phyloP scores from a whole-genome alignment of 1,140 invertebrate species.

The Cylas formicarius region DNA sequence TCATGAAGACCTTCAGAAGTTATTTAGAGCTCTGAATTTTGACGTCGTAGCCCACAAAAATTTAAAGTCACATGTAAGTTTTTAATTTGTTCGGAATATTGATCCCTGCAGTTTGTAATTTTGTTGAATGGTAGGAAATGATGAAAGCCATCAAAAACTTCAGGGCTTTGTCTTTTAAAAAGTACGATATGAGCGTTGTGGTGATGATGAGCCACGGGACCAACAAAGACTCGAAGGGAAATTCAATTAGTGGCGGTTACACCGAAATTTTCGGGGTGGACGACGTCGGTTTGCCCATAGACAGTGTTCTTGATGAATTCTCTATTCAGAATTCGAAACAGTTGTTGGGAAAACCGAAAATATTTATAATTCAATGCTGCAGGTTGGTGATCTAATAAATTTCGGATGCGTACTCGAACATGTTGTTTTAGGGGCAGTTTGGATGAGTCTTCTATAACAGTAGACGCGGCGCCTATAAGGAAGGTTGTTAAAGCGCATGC shows the following conservation, averaged over 20 bases:
- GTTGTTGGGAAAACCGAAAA: slow-evolving; percentile 60
- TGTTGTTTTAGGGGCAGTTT: slow-evolving; percentile 13
- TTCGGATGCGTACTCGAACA: background rate
- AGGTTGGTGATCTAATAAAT: slow-evolving; percentile 15
- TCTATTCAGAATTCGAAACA: slow-evolving; percentile 51
- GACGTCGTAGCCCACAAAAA: slow-evolving; percentile 35
- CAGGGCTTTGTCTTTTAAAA: background rate
- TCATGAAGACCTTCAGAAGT: slow-evolving; percentile 42
- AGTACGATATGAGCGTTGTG: background rate
- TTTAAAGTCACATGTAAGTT: slow-evolving; percentile 16
- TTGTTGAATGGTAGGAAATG: background rate
- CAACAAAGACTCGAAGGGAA: slow-evolving; percentile 21
- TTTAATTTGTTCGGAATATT: no score
- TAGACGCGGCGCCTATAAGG: slow-evolving; percentile 14
- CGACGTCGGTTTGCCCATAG: slow-evolving; percentile 39
- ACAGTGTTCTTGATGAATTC: slow-evolving; percentile 53
- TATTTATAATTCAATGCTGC: slow-evolving; percentile 64
- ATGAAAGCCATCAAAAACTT: background rate
- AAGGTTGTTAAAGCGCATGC: slow-evolving; percentile 15
- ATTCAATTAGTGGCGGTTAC: slow-evolving; percentile 9
- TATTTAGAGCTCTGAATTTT: slow-evolving; percentile 52
- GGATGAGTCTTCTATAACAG: slow-evolving; percentile 8
- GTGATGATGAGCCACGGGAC: slow-evolving; percentile 52
- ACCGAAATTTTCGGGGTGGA: slow-evolving; percentile 44
- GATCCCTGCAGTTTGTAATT: background rate